Evolutionary conservation across 92 coral and sea anemone species (phyloP), one percentile per base, ranked within the genome.

Genomic region (Actinernus sp.): DNA sequence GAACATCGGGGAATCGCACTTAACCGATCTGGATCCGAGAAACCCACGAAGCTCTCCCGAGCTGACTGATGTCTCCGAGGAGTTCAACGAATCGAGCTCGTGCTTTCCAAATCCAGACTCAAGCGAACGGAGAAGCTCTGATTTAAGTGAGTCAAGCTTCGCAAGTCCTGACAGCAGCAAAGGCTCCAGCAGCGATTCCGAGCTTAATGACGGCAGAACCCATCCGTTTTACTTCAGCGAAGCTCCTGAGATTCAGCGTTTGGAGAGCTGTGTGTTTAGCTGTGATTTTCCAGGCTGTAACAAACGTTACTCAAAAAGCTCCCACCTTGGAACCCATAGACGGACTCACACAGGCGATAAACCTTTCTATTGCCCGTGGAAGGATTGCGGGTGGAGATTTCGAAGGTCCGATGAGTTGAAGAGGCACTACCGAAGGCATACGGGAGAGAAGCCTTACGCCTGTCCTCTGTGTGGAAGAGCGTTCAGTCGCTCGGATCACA

Each of bases 391-490:
- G 34, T 89, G 96, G 96, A 48, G 91, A 57, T 89, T 89, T 63
- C 88, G 88, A 41, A 69, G 91, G 9, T 89, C 96, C 24, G 96
- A 89, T 48, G 96, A 89, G 52, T 85, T 89, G 39, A 89, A 89
- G 49, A 75, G 96, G 47, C 96, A 89, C 55, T 89, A 84, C 53
- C 91, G 96, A 23, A 54, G 96, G 55, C 96, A 89, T 34, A 89
- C 96, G 7, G 96, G 96, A n/a, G 96, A 89, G 33, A 89, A 85
- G 43, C 96, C 96, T 0, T 89, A 89, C 39, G 84, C 85, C 2
- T 89, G 96, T 68, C 96, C 96, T n/a, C 41, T 84, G n/a, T 89
- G 96, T 65, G 96, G 96, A 4, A 84, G 96, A 47, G 83, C 96
- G 4, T 89, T 89, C 61, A 89, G 96, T 60, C 86, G 96, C 24